These are phyloP conservation scores for Mesitornis unicolor DNA, from an alignment of 2,113 vertebrate genomes.

Conservation along the genomic window DNA sequence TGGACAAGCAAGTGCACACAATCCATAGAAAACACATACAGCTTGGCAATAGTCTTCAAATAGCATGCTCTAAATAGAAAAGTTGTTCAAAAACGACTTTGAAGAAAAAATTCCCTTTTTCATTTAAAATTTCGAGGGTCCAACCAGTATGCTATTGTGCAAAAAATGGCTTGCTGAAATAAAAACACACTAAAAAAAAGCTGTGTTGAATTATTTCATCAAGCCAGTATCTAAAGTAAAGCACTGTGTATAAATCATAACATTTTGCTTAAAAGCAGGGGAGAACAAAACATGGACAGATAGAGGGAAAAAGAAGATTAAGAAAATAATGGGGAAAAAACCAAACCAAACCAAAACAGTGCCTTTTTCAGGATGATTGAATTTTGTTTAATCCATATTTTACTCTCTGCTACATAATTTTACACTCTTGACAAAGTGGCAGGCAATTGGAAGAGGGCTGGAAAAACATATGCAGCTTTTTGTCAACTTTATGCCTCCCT, in stretches of 20 bases:
- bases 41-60: neutral
- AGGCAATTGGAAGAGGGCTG: neutral
- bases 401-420: conserved; percentile 21
- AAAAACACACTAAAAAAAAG: conserved; percentile 27
- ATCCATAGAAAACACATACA: neutral
- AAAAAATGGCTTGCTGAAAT: neutral
- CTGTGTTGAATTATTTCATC: conserved; percentile 11
- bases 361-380: conserved; percentile 1
- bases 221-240: neutral
- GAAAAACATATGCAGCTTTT: conserved; percentile 8
- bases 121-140: neutral
- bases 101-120: neutral
- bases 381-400: conserved; percentile 22
- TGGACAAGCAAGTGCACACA: neutral
- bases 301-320: neutral
- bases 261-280: neutral
- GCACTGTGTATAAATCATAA: neutral
- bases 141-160: neutral
- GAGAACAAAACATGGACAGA: neutral
- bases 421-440: conserved; percentile 12
- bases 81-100: neutral
- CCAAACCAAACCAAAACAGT: neutral
- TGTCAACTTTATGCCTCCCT: conserved; percentile 9
- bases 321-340: neutral
- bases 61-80: neutral